phyloP scores from a whole-genome alignment of 2,888 invertebrate species.

The Drosophila ustulata region DNA sequence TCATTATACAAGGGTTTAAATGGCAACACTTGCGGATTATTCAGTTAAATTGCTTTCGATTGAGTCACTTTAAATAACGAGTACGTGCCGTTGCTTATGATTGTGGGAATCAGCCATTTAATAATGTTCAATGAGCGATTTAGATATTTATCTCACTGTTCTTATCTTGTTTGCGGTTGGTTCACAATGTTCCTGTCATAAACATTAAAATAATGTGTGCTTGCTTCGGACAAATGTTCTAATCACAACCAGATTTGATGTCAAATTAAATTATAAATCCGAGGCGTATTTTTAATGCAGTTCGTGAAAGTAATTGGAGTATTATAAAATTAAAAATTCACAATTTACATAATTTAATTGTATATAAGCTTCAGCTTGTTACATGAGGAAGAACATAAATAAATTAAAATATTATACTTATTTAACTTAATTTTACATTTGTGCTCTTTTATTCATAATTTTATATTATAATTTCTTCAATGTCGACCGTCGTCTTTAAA shows the following conservation, averaged over 20 bases:
- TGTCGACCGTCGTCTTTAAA: no score
- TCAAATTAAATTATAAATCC: conserved; percentile 10
- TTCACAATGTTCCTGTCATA: not conserved
- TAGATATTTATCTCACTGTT: not conserved
- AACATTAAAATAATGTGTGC: conserved; percentile 9
- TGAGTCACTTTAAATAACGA: conserved; percentile 32
- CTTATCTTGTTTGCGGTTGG: conserved; percentile 17
- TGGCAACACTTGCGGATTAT: conserved; percentile 24
- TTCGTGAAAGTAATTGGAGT: not conserved
- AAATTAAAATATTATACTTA: no score
- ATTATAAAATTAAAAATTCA: no score
- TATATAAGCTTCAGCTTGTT: no score
- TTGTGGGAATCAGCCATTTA: conserved; percentile 26
- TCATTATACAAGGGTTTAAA: conserved; percentile 37
- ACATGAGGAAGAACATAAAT: no score
- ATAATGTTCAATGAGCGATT: conserved; percentile 19
- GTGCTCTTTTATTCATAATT: no score
- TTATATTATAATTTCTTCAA: no score
- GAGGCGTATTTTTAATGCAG: not conserved
- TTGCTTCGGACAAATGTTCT: conserved; percentile 7
- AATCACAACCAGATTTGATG: conserved; percentile 12
- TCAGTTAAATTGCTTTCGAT: conserved; percentile 28
- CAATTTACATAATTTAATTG: no score
- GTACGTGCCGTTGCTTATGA: not conserved
- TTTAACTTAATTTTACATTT: no score